A percentile compares a stretch with the other conserved stretches of the same genome.
Evolutionary conservation across 1,140 invertebrate genomes (phyloP).

Genomic region (Pogonognathellus flavescens): DNA sequence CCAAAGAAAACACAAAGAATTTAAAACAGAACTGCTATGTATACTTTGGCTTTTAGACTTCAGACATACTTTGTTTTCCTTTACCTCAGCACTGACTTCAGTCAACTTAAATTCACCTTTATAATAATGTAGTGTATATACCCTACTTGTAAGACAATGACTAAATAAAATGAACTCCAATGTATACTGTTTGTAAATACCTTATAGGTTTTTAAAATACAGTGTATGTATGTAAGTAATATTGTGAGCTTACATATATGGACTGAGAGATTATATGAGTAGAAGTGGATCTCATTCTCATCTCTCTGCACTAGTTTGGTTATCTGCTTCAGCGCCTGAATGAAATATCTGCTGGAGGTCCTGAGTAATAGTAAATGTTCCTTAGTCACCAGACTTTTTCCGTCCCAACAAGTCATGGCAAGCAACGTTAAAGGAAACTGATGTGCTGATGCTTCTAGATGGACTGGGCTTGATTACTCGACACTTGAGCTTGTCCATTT

Average conservation of each 20-base stretch:
- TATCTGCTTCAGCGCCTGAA: slow-evolving; percentile 15
- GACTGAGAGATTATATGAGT: slow-evolving; percentile 15
- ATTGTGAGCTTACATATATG: slow-evolving; percentile 22
- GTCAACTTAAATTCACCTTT: too few species aligned
- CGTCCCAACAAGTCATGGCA: neutral
- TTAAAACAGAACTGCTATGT: too few species aligned
- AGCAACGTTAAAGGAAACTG: neutral
- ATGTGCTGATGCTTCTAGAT: neutral
- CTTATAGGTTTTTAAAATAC: too few species aligned
- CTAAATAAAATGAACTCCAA: too few species aligned
- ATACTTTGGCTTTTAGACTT: too few species aligned
- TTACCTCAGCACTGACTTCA: too few species aligned
- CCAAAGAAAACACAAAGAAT: too few species aligned
- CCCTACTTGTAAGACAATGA: too few species aligned
- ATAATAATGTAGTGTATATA: too few species aligned
- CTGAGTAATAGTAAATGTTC: neutral
- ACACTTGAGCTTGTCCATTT: slow-evolving; percentile 25
- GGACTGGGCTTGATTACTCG: slow-evolving; percentile 32
- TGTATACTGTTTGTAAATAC: too few species aligned
- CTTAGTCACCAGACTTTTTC: too few species aligned
- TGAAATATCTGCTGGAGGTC: slow-evolving; percentile 15
- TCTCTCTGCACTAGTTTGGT: slow-evolving; percentile 11
- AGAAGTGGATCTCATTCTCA: slow-evolving; percentile 3
- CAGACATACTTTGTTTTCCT: too few species aligned
- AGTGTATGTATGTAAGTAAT: neutral